A percentile compares a stretch with the other conserved stretches of the same genome.
Evolutionary conservation across 1,140 invertebrate species (phyloP).

Genomic region (Diachasma alloeum): DNA sequence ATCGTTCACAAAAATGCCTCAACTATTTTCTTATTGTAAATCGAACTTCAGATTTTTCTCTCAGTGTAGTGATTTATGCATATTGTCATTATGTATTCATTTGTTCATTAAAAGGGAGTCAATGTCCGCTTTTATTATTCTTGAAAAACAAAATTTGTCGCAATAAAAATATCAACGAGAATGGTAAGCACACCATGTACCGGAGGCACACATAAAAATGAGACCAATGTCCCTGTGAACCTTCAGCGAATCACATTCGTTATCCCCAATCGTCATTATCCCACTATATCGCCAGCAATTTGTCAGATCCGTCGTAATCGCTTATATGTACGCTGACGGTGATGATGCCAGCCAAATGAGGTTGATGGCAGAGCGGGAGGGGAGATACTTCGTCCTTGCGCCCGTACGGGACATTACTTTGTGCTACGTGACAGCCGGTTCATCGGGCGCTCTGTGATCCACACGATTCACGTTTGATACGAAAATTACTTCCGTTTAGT

Average conservation of each 20-base stretch:
- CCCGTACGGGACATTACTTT: not conserved
- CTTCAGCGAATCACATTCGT: not conserved
- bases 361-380: not conserved
- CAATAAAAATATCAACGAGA: too few relatives aligned
- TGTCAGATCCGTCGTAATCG: not conserved
- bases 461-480: not conserved
- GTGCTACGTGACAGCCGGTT: not conserved
- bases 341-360: not conserved
- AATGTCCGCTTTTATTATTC: too few relatives aligned
- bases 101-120: too few relatives aligned
- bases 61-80: too few relatives aligned
- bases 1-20: too few relatives aligned
- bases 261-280: not conserved
- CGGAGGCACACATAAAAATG: too few relatives aligned
- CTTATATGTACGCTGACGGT: not conserved
- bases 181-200: too few relatives aligned
- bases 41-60: too few relatives aligned
- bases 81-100: too few relatives aligned
- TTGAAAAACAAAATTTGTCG: too few relatives aligned
- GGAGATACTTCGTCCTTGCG: not conserved
- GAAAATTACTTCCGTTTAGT: not conserved
- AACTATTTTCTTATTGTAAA: too few relatives aligned
- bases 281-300: not conserved
- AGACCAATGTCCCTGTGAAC: too few relatives aligned
- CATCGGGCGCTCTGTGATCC: not conserved